Evolutionary conservation across 1,140 invertebrate genomes (phyloP).

Genomic region (Stegodyphus dumicola): DNA sequence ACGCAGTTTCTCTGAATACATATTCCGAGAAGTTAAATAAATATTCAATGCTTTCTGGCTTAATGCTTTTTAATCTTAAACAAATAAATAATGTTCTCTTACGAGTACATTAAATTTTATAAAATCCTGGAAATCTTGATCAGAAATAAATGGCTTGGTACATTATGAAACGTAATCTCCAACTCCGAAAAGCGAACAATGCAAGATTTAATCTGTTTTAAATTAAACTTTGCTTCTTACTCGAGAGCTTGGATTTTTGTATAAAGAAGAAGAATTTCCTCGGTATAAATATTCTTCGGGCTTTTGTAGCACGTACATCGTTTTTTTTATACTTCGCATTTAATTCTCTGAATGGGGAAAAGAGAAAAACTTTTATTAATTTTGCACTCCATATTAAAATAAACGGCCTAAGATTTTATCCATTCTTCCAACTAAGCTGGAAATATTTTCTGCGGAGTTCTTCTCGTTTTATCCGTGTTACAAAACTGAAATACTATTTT

Average conservation of each 20-base stretch:
- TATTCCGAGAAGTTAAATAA: no score
- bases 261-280: background rate
- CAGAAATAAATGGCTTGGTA: background rate
- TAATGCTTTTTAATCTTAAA: no score
- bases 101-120: no score
- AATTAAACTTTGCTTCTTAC: background rate
- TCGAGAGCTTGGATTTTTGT: background rate
- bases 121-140: background rate
- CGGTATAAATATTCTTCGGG: background rate
- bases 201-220: background rate
- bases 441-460: background rate
- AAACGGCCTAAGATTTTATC: background rate
- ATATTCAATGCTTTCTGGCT: no score
- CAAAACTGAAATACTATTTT: background rate
- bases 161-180: background rate
- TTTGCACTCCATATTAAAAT: constrained; percentile 3
- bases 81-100: no score
- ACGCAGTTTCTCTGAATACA: no score
- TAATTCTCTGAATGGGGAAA: background rate
- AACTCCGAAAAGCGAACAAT: background rate
- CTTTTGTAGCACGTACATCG: background rate
- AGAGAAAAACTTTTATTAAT: background rate
- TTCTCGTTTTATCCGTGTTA: background rate
- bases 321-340: background rate
- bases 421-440: background rate